Evolutionary conservation across 64 coral and sea anemone genomes (phyloP).

Genomic region (Cladopsammia gracilis): DNA sequence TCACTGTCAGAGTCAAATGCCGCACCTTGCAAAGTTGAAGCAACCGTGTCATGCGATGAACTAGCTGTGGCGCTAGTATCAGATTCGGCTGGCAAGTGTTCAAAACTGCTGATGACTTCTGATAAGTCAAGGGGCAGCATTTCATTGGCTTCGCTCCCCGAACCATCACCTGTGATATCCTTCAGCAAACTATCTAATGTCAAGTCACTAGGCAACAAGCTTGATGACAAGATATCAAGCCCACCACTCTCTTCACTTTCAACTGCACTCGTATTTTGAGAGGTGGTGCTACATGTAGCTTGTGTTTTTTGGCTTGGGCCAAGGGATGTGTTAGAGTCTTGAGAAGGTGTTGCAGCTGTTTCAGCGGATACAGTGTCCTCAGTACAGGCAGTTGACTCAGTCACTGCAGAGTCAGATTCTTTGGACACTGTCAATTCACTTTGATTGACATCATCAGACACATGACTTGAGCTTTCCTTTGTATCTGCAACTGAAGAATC

Average conservation of each 20-base stretch:
- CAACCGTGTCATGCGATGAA: not conserved
- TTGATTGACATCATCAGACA: not conserved
- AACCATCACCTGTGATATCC: not conserved
- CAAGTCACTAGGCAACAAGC: constrained; percentile 16
- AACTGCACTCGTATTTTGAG: not conserved
- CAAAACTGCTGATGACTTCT: constrained; percentile 18
- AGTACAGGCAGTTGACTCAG: not conserved
- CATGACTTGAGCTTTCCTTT: too few relatives aligned
- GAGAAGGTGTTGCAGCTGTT: not conserved
- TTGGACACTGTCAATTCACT: not conserved
- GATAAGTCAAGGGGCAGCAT: constrained; percentile 18
- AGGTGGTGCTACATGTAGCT: not conserved
- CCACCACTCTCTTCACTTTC: not conserved
- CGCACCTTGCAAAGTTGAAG: not conserved
- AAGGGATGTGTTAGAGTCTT: not conserved
- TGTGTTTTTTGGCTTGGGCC: not conserved
- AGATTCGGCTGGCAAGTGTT: not conserved
- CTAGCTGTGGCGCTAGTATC: not conserved
- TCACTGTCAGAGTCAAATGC: not conserved
- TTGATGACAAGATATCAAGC: not conserved
- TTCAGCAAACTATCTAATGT: not conserved
- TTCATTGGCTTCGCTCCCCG: not conserved
- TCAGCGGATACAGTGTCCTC: not conserved
- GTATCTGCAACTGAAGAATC: not conserved
- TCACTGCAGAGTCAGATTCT: not conserved